Conservation (phyloP, 2,113 vertebrate species). For the Larimichthys polyactis region DNA sequence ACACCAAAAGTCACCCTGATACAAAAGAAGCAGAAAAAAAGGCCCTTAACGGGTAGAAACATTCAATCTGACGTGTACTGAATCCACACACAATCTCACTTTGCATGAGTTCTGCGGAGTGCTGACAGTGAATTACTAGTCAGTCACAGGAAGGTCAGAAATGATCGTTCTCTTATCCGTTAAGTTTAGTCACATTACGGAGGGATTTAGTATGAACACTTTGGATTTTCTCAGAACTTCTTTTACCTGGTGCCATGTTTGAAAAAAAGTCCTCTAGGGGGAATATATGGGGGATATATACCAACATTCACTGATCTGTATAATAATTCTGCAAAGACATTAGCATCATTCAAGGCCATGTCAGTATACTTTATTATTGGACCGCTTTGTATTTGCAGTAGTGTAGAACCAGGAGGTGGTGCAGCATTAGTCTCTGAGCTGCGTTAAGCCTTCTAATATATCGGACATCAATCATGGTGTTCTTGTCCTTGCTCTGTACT, state of each 20-base stretch:
- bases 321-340: conserved; percentile 34
- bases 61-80: background rate
- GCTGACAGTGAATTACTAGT: conserved; percentile 57
- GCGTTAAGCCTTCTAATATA: background rate
- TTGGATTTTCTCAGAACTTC: conserved; percentile 5
- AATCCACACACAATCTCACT: conserved; percentile 6
- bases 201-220: conserved; percentile 14
- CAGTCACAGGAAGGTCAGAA: conserved; percentile 49
- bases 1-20: conserved; percentile 61
- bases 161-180: conserved; percentile 44
- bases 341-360: background rate
- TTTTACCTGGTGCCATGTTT: background rate
- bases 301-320: conserved; percentile 20
- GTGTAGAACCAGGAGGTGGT: background rate
- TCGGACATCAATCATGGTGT: background rate
- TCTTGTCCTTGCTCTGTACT: conserved; percentile 3
- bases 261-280: background rate
- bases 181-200: conserved; percentile 56
- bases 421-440: background rate
- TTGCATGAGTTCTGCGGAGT: conserved; percentile 40
- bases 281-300: background rate
- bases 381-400: background rate
- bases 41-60: background rate
- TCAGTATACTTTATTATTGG: conserved; percentile 15
- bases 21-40: conserved; percentile 33